A percentile compares a stretch with the other conserved stretches of the same genome.
Evolutionary conservation across 2,888 invertebrate genomes (phyloP).

Genomic region (Melipona beecheii): DNA sequence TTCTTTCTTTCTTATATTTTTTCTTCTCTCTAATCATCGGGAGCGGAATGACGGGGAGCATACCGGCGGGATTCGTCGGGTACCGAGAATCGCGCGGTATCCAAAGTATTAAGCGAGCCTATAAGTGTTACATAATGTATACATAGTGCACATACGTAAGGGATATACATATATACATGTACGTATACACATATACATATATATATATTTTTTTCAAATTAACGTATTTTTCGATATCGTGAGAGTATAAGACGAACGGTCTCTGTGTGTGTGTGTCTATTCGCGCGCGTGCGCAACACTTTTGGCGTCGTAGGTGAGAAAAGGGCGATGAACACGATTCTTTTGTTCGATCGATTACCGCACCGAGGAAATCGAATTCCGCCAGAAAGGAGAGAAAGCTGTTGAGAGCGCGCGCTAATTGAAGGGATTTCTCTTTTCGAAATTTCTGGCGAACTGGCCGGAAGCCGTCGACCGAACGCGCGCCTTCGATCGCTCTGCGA

Average conservation of each 20-base stretch:
- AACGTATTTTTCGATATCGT: conserved; percentile 73
- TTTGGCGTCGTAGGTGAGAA: conserved; percentile 32
- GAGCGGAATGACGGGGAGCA: conserved; percentile 2
- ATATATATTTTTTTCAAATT: conserved; percentile 72
- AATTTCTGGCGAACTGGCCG: conserved; percentile 14
- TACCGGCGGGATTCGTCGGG: conserved; percentile 31
- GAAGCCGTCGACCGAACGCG: conserved; percentile 24
- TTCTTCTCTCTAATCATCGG: neutral
- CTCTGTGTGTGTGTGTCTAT: neutral
- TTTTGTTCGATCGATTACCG: conserved; percentile 9
- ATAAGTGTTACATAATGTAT: conserved; percentile 73
- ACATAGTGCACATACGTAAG: conserved; percentile 65
- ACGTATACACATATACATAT: conserved; percentile 57
- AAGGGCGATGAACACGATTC: neutral
- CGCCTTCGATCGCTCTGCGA: neutral
- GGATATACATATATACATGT: conserved; percentile 58
- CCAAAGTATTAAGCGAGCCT: conserved; percentile 74
- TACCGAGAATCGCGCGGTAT: conserved; percentile 47
- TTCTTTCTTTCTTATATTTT: neutral
- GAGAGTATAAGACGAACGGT: conserved; percentile 42
- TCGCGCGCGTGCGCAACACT: conserved; percentile 7
- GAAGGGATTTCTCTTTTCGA: conserved; percentile 26
- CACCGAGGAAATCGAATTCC: conserved; percentile 12
- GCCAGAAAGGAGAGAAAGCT: neutral
- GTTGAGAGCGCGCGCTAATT: conserved; percentile 10